Conservation (phyloP, 2,888 invertebrate genomes). For the Allygus modestus region DNA sequence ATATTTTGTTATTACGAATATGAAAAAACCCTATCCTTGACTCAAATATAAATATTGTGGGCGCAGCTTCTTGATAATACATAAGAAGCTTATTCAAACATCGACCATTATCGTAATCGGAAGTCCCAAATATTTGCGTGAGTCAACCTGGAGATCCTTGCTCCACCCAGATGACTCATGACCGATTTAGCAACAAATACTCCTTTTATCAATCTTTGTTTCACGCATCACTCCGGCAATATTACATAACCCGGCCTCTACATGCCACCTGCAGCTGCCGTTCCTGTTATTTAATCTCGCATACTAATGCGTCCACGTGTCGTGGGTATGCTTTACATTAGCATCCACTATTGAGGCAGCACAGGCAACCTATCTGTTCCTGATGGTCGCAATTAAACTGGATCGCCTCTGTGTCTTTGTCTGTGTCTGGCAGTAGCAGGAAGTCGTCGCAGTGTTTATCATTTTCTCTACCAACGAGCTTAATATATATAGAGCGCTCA, state of each 20-base stretch:
- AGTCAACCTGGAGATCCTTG: not conserved
- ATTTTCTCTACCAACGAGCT: no score
- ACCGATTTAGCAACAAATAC: not conserved
- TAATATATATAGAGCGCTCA: no score
- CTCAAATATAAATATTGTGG: no score
- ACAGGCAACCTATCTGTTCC: not conserved
- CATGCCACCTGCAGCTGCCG: not conserved
- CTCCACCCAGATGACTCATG: not conserved
- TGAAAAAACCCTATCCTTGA: no score
- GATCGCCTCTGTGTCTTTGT: not conserved
- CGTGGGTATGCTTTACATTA: not conserved
- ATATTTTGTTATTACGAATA: no score
- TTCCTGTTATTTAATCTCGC: not conserved
- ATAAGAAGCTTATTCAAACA: not conserved
- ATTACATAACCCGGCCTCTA: not conserved
- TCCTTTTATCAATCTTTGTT: not conserved
- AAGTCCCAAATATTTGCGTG: constrained; percentile 19
- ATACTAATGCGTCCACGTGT: not conserved
- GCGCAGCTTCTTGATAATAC: no score
- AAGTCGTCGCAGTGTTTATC: no score
- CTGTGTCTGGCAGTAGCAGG: not conserved
- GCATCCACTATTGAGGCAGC: not conserved
- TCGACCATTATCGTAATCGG: not conserved
- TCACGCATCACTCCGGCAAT: not conserved
- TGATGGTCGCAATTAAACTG: not conserved